Evolutionary conservation across 2,888 invertebrate genomes (phyloP), one percentile per base, ranked within the genome.

Genomic region (Troilus luridus): DNA sequence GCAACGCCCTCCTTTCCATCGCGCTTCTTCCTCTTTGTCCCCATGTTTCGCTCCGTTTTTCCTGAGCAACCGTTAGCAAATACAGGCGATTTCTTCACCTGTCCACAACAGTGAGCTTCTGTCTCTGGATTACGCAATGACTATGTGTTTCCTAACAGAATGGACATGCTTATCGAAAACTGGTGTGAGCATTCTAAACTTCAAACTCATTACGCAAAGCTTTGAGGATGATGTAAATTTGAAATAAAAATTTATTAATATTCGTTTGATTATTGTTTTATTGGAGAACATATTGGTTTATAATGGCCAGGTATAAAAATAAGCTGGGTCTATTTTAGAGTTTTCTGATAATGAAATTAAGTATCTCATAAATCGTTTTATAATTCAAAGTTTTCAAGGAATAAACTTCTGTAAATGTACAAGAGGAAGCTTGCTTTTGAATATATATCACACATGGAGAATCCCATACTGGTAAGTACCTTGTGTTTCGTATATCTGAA

Each of bases 1-100:
- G 85, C 85, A 85, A 85, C 85, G 85, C 85, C 85, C 85, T 56
- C 85, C n/a, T 85, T 85, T 85, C 85, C 85, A 85, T 85, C 56
- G 85, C 54, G 85, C 85, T 85, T 85, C 56, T 85, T 85, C 56
- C 56, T 56, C 56, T 85, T 85, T 85, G 85, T 85, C 56, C 56
- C 12, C 0, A 85, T 85, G 54, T 56, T 85, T 85, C 85, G 56
- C 56, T 85, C 85, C 85, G 85, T 58, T 85, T 81, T 85, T 54
- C 85, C n/a, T 56, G 56, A 12, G n/a, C n/a, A 41, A 77, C 85
- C 85, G 85, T 85, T 85, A 85, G 56, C n/a, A 85, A 85, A 85
- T 85, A n/a, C 56, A 11, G 11, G 85, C 12, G 24, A 67, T 77
- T 77, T 77, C 72, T 9, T 41, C 72, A 77, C 17, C 72, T 77